Evolutionary conservation across 2,888 invertebrate species (phyloP), one percentile per base, ranked within the genome.

Genomic region (Sarcophaga variegata): DNA sequence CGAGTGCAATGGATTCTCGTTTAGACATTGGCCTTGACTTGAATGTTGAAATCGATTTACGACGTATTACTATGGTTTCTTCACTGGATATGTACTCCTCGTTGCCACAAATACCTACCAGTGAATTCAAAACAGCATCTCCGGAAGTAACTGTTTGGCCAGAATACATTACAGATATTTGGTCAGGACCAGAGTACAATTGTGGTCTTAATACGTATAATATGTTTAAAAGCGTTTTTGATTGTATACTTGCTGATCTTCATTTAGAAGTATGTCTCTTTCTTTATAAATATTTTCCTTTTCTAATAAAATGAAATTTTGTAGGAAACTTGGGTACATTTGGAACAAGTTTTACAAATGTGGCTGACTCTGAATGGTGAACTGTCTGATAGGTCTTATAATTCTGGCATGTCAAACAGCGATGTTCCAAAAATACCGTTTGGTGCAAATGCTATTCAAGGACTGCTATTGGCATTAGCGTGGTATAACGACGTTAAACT

Each of bases 291-390:
- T 8, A 11, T 75, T 4, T 64, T 12, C 22, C 8, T 17, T 67
- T 17, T 14, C 27, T 14, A 54, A 10, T 47, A 11, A n/a, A 20
- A 10, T 66, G 37, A 60, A 62, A 17, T 63, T 78, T 90, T 90
- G 5, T 93, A 96, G 95, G 95, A 96, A 92, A 95, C 96, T 75
- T 96, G 96, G 91, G 95, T 96, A 25, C 96, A 96, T 92, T 95
- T 98, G 92, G 98, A 98, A 93, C 96, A 97, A 91, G 96, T 97
- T 72, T 94, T 98, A 60, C 97, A 97, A 89, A 94, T 98, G 89
- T 98, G 98, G 97, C 94, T 98, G 87, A 97, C 97, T 3, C 94
- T 98, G 87, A 97, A 97, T 95, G 95, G 96, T 64, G 93, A 93
- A 87, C 89, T 93, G 17, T 90, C 93, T 2, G 93, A 94, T 69